These are phyloP conservation scores for Gerris buenoi DNA, from an alignment of 1,140 invertebrate genomes.

Conservation along the genomic window DNA sequence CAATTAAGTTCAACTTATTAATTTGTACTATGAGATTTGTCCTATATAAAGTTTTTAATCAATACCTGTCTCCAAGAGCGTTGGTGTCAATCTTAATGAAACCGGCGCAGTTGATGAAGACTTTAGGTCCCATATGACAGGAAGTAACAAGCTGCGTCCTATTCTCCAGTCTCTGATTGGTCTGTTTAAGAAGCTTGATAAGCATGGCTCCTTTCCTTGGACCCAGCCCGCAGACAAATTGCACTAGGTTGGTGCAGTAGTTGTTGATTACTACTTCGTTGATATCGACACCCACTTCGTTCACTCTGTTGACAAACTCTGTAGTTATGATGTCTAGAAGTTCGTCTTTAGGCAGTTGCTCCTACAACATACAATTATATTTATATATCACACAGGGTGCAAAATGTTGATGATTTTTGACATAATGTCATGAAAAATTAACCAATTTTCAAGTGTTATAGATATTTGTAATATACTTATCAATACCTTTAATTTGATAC, in stretches of 20 bases:
- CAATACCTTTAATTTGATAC: no score
- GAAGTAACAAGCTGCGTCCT: conserved; percentile 85
- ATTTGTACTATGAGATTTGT: no score
- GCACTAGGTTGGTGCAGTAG: conserved; percentile 77
- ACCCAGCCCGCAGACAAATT: conserved; percentile 95
- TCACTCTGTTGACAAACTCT: conserved; percentile 83
- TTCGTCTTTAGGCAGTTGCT: conserved; percentile 71
- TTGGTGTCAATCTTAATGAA: conserved; percentile 98
- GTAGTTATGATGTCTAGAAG: conserved; percentile 67
- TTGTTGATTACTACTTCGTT: conserved; percentile 79
- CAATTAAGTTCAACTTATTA: no score
- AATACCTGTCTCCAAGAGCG: conserved; percentile 62
- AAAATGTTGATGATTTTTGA: no score
- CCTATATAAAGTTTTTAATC: no score
- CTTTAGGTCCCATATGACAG: conserved; percentile 94
- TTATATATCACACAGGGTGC: no score
- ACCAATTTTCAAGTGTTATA: no score
- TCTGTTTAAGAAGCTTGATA: conserved; percentile 81
- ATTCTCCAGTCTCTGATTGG: conserved; percentile 84
- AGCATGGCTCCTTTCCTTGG: conserved; percentile 84
- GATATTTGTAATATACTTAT: no score
- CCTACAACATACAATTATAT: conserved; percentile 41
- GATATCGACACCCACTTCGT: conserved; percentile 97
- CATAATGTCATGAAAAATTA: no score
- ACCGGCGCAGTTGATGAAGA: conserved; percentile 97